These are phyloP conservation scores for Nemotelus pantherinus DNA, from an alignment of 2,888 invertebrate genomes.

Conservation along the genomic window DNA sequence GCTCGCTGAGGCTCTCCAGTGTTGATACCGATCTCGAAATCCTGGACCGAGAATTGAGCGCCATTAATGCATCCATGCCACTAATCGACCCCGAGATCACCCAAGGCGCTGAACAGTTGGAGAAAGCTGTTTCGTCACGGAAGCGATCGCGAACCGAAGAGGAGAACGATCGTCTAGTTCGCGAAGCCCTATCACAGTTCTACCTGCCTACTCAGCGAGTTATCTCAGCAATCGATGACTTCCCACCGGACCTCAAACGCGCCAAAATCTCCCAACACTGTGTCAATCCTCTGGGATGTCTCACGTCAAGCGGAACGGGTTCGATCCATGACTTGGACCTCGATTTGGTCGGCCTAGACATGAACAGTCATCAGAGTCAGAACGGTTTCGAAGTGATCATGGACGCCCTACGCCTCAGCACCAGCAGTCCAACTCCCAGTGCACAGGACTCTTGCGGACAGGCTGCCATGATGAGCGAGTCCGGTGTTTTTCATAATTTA, in stretches of 20 bases:
- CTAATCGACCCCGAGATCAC: slow-evolving; percentile 65
- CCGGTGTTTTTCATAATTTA: slow-evolving; percentile 63
- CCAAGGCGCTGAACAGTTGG: slow-evolving; percentile 64
- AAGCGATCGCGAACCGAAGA: slow-evolving; percentile 69
- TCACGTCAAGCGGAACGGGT: slow-evolving; percentile 36
- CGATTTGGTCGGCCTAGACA: slow-evolving; percentile 58
- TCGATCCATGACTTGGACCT: slow-evolving; percentile 55
- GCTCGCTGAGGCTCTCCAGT: slow-evolving; percentile 52
- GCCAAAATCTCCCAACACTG: slow-evolving; percentile 33
- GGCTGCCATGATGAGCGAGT: slow-evolving; percentile 72
- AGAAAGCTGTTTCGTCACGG: slow-evolving; percentile 63
- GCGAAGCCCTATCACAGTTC: slow-evolving; percentile 76
- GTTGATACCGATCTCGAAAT: slow-evolving; percentile 65
- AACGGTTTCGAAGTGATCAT: slow-evolving; percentile 66
- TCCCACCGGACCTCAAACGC: slow-evolving; percentile 61
- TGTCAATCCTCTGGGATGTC: slow-evolving; percentile 35
- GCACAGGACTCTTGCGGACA: slow-evolving; percentile 70
- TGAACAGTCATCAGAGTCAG: slow-evolving; percentile 61
- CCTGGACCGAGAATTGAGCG: slow-evolving; percentile 64
- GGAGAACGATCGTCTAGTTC: slow-evolving; percentile 74
- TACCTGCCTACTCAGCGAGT: slow-evolving; percentile 76
- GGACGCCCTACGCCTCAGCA: slow-evolving; percentile 64
- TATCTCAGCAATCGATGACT: slow-evolving; percentile 75
- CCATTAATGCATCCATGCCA: slow-evolving; percentile 65
- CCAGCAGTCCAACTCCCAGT: slow-evolving; percentile 59